These are phyloP conservation scores for Rhinogobius similis DNA, from an alignment of 2,113 vertebrate genomes.

Conservation along the genomic window DNA sequence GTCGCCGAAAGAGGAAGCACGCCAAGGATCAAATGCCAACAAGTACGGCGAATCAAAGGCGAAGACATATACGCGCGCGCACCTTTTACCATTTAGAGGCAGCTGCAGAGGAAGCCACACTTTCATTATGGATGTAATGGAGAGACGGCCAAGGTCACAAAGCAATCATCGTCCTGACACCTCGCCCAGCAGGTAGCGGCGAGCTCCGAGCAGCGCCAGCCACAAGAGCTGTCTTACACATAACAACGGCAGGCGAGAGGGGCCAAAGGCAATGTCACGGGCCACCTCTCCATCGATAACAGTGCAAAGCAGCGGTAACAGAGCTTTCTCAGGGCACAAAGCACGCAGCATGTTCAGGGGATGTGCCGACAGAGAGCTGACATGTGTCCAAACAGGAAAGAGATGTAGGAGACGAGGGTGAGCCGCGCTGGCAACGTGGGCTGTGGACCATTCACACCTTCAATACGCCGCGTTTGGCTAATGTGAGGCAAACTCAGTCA, in stretches of 20 bases:
- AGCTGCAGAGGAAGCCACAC: constrained; percentile 63
- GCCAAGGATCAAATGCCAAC: constrained; percentile 77
- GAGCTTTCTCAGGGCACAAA: constrained; percentile 49
- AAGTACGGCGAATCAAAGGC: constrained; percentile 71
- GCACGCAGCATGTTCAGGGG: constrained; percentile 32
- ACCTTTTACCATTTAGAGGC: constrained; percentile 75
- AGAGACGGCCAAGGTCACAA: constrained; percentile 71
- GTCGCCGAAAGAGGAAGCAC: constrained; percentile 55
- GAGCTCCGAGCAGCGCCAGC: constrained; percentile 41
- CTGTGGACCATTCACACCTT: background rate
- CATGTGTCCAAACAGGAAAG: constrained; percentile 35
- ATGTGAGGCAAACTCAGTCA: background rate
- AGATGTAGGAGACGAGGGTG: constrained; percentile 22
- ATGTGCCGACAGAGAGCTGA: constrained; percentile 47
- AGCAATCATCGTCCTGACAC: constrained; percentile 77
- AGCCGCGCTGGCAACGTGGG: background rate
- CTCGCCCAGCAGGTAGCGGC: constrained; percentile 63
- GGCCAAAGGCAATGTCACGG: constrained; percentile 69
- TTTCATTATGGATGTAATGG: constrained; percentile 77
- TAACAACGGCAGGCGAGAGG: constrained; percentile 57
- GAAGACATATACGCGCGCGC: constrained; percentile 43
- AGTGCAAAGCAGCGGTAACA: constrained; percentile 59
- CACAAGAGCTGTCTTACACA: constrained; percentile 48
- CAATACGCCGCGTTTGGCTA: background rate
- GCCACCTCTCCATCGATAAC: constrained; percentile 58